phyloP scores from a whole-genome alignment of 2,797 vertebrate species.

The Enteromius treurensis region DNA sequence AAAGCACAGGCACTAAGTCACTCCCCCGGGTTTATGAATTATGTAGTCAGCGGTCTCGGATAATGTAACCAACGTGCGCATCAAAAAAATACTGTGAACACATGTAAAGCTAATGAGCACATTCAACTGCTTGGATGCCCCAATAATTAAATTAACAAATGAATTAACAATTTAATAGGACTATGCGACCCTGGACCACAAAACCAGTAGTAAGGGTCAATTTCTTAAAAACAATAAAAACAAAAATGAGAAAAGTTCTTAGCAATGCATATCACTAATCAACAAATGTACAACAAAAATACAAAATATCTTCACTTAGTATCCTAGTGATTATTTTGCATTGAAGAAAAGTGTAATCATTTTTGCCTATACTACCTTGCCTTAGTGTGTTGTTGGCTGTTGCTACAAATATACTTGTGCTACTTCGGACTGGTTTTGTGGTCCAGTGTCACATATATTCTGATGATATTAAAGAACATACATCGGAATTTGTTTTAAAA shows the following conservation, averaged over 20 bases:
- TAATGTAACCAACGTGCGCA: neutral
- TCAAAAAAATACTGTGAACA: neutral
- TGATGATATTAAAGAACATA: neutral
- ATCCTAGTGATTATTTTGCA: neutral
- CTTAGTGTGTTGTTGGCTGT: neutral
- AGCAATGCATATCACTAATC: neutral
- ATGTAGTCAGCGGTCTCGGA: slow-evolving; percentile 78
- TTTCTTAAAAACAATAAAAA: neutral
- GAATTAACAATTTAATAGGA: neutral
- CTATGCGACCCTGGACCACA: neutral
- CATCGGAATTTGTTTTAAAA: neutral
- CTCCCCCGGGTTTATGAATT: slow-evolving; percentile 82
- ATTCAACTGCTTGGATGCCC: neutral
- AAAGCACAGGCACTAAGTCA: slow-evolving; percentile 79
- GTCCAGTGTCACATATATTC: neutral
- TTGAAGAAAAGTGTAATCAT: neutral
- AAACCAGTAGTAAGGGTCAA: neutral
- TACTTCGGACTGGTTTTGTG: neutral
- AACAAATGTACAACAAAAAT: neutral
- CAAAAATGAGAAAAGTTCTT: neutral
- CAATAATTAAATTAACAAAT: neutral
- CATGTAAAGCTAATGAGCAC: neutral
- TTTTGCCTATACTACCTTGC: neutral
- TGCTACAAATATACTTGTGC: neutral
- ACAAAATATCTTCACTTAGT: neutral